phyloP scores from a whole-genome alignment of 2,113 vertebrate genomes.

The Chionis minor region DNA sequence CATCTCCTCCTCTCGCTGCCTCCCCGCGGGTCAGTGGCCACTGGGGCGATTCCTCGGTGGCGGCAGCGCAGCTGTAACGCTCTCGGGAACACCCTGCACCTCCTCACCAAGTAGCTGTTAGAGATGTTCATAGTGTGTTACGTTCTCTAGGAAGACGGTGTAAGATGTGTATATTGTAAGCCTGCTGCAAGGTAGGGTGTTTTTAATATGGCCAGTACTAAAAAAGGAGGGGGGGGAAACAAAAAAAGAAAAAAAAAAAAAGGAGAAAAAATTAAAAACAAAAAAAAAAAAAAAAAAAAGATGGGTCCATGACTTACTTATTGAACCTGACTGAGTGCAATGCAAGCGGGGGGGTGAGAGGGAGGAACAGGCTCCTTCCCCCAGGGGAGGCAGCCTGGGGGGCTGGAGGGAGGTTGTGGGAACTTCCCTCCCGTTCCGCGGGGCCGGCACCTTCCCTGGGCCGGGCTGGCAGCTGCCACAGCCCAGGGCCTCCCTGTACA shows the following conservation, averaged over 20 bases:
- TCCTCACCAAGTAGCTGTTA: background rate
- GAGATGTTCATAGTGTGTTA: background rate
- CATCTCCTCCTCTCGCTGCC: background rate
- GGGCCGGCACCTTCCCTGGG: background rate
- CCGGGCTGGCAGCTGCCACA: too few relatives aligned
- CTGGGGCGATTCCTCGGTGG: accelerated
- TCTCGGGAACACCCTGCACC: background rate
- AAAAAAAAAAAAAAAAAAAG: too few relatives aligned
- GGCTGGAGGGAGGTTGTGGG: accelerated
- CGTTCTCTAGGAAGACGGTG: background rate
- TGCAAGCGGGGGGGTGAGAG: background rate
- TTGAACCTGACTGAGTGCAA: background rate
- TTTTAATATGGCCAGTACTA: constrained; percentile 41
- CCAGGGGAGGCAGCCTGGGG: accelerated
- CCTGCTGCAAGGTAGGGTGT: background rate
- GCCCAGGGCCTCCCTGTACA: accelerated
- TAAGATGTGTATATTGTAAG: background rate
- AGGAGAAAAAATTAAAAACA: background rate
- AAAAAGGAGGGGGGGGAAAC: background rate
- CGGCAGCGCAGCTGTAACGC: accelerated
- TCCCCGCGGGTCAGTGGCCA: accelerated
- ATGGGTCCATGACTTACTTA: background rate
- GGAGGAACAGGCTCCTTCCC: background rate
- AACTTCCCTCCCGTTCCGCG: background rate
- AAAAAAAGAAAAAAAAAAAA: background rate